A percentile compares a stretch with the other conserved stretches of the same genome.
phyloP scores from a whole-genome alignment of 2,113 vertebrate genomes.

The Myodes glareolus region DNA sequence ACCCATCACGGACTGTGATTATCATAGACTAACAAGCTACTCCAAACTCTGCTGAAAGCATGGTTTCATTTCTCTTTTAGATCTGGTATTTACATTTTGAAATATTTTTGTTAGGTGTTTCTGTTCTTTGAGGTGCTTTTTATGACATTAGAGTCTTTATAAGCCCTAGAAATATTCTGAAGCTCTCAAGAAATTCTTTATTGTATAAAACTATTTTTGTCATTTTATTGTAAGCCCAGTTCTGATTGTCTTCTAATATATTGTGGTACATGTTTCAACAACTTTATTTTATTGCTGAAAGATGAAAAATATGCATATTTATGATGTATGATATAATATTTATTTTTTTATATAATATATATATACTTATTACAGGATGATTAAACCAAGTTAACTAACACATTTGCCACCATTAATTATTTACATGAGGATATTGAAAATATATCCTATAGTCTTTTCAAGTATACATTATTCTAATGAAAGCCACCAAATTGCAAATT shows the following conservation, averaged over 20 bases:
- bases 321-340: background rate
- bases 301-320: background rate
- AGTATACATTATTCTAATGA: background rate
- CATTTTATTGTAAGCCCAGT: constrained; percentile 13
- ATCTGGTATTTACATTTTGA: background rate
- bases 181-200: background rate
- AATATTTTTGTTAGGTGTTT: background rate
- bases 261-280: background rate
- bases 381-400: background rate
- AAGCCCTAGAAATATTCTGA: background rate
- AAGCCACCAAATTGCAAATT: background rate
- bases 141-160: background rate
- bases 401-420: no score
- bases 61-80: background rate
- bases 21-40: background rate
- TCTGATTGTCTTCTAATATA: background rate
- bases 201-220: background rate
- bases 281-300: background rate
- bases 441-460: background rate
- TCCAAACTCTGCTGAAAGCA: background rate
- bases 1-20: background rate
- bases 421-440: background rate
- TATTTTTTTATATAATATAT: background rate
- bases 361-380: background rate
- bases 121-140: background rate